phyloP scores from a whole-genome alignment of 2,888 invertebrate species.

The Xanthia icteritia region DNA sequence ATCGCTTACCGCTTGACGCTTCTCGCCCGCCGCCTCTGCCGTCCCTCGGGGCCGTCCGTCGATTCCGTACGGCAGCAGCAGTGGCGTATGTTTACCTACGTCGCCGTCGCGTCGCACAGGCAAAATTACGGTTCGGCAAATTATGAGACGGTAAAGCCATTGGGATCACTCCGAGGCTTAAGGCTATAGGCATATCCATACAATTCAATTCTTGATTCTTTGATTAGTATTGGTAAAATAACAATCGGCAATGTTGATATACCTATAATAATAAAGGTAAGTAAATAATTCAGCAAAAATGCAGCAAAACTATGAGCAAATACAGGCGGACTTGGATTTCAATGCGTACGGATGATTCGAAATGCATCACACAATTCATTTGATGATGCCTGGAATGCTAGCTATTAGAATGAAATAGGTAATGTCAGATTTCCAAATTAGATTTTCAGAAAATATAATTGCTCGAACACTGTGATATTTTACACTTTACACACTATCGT shows the following conservation, averaged over 20 bases:
- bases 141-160: not conserved
- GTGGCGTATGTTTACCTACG: not conserved
- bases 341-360: not conserved
- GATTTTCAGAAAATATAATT: not conserved
- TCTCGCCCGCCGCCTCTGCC: constrained; percentile 47
- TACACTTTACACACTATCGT: not conserved
- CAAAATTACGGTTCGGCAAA: constrained; percentile 10
- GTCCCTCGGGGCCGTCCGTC: constrained; percentile 41
- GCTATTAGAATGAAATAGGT: not conserved
- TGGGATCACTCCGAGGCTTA: not conserved
- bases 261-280: not conserved
- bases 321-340: not conserved
- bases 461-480: no score
- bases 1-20: constrained; percentile 44
- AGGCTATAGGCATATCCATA: not conserved
- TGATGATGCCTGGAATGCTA: not conserved
- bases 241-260: constrained; percentile 2
- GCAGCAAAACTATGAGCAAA: not conserved
- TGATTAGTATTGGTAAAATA: not conserved
- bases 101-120: not conserved
- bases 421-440: constrained; percentile 5
- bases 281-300: not conserved
- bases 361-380: not conserved
- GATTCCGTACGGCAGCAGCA: constrained; percentile 25
- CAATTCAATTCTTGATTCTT: not conserved